Base-by-base conservation (phyloP, 2,888 invertebrate genomes). In the Gordius sp. region DNA sequence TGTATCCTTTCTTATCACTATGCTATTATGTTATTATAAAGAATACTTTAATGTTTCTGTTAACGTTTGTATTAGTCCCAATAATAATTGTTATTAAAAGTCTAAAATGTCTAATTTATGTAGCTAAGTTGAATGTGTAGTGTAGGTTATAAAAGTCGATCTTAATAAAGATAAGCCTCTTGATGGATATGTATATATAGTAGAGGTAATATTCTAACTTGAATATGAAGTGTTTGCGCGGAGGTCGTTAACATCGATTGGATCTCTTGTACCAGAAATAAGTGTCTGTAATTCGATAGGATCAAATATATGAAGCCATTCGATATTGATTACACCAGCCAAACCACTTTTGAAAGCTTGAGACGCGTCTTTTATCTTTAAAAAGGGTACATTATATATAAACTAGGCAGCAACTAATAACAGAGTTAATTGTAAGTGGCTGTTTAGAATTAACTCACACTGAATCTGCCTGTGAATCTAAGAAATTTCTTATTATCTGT, bases 281-380 rank as follows among this genome's bases (percentile, higher is more conserved):
- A 99, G 75, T 58, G 85, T 80, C 69, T 93, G 89, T 59, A 99
- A 73, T 70, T 99, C 97, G 61, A 82, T 79, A 64, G 85, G 77
- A 64, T 80, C 81, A 72, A 97, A 97, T 78, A 97, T 81, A 59
- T 82, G 78, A 62, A 99, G 73, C 87, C 91, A 93, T 62, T 84
- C 80, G 23, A 83, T 74, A 55, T 82, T 81, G 57, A 97, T 77
- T 1, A 97, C 85, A 62, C 84, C 82, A 56, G 81, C 79, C 58
- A 97, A 73, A 0, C 91, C 91, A 63, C 80, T 77, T 58, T 83
- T 79, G 69, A 91, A 87, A 26, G 85, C 83, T 56, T 75, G 75
- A 65, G 85, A 84, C 65, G 89, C 87, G 4, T 78, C 75, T 54
- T 81, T 75, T 53, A 74, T 72, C 69, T 72, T 63, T 41, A 60